phyloP scores from a whole-genome alignment of 2,797 vertebrate species.

The Naso thynnoides region DNA sequence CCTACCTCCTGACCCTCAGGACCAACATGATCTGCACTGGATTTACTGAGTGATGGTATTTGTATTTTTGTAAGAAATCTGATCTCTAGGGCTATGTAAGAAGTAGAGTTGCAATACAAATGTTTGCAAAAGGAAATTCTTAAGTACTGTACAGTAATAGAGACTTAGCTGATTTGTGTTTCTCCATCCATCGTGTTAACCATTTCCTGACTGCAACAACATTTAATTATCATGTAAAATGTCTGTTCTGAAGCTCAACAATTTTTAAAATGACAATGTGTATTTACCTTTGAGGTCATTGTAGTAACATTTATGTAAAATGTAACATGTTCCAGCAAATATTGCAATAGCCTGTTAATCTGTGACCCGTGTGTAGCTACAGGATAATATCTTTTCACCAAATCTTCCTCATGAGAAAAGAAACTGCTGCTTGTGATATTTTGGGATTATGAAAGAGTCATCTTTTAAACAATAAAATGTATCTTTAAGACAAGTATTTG shows the following conservation, averaged over 20 bases:
- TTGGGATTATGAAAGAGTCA: constrained; percentile 34
- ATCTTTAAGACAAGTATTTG: constrained; percentile 40
- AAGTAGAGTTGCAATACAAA: constrained; percentile 25
- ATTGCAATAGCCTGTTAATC: constrained; percentile 46
- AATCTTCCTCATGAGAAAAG: constrained; percentile 17
- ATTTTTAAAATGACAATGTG: constrained; percentile 21
- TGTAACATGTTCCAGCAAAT: constrained; percentile 50
- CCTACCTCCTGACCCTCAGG: constrained; percentile 83
- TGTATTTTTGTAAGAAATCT: constrained; percentile 36
- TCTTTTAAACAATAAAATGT: constrained; percentile 54
- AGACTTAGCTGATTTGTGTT: constrained; percentile 18
- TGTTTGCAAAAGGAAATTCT: constrained; percentile 36
- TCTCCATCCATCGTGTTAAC: constrained; percentile 8
- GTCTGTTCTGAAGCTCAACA: constrained; percentile 29
- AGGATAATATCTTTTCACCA: constrained; percentile 31
- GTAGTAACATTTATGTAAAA: constrained; percentile 41
- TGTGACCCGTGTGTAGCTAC: constrained; percentile 31
- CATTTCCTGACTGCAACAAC: constrained; percentile 26
- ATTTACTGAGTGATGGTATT: constrained; percentile 44
- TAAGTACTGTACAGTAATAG: constrained; percentile 42
- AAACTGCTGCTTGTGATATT: constrained; percentile 40
- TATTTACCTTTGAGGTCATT: constrained; percentile 29
- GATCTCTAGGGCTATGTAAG: constrained; percentile 43
- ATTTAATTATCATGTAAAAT: constrained; percentile 33
- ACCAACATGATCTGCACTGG: constrained; percentile 67